Percentiles rank a stretch among this genome's conserved stretches.
These are phyloP conservation scores for Zoanthus sansibaricus DNA, from an alignment of 92 coral and sea anemone species.

Conservation along the genomic window DNA sequence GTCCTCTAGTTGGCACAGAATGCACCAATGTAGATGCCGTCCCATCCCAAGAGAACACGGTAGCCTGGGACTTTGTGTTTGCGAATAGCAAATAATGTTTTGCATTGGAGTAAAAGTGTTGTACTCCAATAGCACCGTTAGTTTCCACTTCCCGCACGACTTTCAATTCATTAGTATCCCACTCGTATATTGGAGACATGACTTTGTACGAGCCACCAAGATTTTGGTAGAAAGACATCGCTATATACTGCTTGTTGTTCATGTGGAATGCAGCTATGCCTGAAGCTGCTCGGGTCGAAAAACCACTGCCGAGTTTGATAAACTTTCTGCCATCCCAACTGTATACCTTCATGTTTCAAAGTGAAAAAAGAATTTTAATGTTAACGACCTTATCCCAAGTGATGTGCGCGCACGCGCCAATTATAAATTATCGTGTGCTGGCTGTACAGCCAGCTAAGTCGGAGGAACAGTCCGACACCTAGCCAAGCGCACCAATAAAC, in stretches of 20 bases:
- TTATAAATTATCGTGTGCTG: too few species aligned
- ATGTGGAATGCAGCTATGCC: conserved; percentile 79
- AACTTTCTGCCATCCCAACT: conserved; percentile 69
- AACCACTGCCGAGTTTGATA: conserved; percentile 57
- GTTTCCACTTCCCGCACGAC: conserved; percentile 80
- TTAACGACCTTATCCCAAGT: too few species aligned
- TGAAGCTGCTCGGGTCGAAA: conserved; percentile 89
- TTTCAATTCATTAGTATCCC: conserved; percentile 68
- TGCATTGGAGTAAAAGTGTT: conserved; percentile 76
- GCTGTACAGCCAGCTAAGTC: too few species aligned
- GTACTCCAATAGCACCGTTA: conserved; percentile 87
- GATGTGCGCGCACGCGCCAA: too few species aligned
- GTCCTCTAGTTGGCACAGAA: not conserved
- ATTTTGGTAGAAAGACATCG: conserved; percentile 81
- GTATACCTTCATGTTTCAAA: conserved; percentile 68
- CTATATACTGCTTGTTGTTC: conserved; percentile 69
- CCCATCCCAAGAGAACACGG: not conserved
- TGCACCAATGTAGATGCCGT: not conserved
- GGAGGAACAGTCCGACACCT: too few species aligned
- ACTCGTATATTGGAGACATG: conserved; percentile 81
- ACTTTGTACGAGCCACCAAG: conserved; percentile 70
- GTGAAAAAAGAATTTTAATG: not conserved
- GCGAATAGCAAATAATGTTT: conserved; percentile 84
- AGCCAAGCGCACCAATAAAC: too few species aligned
- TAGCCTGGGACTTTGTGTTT: conserved; percentile 64